Evolutionary conservation across 1,140 invertebrate species (phyloP), one percentile per base, ranked within the genome.

Genomic region (Atta texana): DNA sequence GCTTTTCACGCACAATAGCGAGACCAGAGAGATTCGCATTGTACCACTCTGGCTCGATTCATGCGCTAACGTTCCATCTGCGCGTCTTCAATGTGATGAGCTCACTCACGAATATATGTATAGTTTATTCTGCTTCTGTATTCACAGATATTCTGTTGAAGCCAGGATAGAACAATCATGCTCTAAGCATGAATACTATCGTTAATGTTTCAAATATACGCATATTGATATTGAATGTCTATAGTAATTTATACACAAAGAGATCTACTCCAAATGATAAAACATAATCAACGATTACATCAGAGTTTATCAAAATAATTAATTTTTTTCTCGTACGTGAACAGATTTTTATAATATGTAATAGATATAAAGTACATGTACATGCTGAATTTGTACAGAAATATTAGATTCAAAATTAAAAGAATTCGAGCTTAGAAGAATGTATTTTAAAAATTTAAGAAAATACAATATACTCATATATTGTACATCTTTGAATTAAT

Each of bases 1-100:
- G 61, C 64, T 63, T 68, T 77, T 68, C 51, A 61, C 59, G 59
- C 34, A 77, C 31, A 49, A 69, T 71, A 28, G 57, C 57, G 57
- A 55, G 61, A 55, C 74, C 87, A 76, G 77, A 51, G 74, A 85
- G 74, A 85, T 77, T 88, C 76, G 61, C 31, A 88, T 88, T 88
- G 86, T 88, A 76, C 86, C 53, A 39, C 49, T 86, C 66, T 31
- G 74, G 8, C 57, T 57, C 28, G 49, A 87, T 64, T 28, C 75
- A 49, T 57, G 31, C 63, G 66, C 85, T 75, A 63, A 63, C 39
- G 66, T 81, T 87, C 71, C 71, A 64, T 71, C n/a, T 55, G 87
- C 75, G 51, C 87, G 74, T 88, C 87, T 89, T 89, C 88, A 81
- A 72, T 39, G 28, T 76, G 81, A 88, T 80, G 84, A 88, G 61